phyloP scores from a whole-genome alignment of 2,113 vertebrate genomes.

The Muntiacus reevesi region DNA sequence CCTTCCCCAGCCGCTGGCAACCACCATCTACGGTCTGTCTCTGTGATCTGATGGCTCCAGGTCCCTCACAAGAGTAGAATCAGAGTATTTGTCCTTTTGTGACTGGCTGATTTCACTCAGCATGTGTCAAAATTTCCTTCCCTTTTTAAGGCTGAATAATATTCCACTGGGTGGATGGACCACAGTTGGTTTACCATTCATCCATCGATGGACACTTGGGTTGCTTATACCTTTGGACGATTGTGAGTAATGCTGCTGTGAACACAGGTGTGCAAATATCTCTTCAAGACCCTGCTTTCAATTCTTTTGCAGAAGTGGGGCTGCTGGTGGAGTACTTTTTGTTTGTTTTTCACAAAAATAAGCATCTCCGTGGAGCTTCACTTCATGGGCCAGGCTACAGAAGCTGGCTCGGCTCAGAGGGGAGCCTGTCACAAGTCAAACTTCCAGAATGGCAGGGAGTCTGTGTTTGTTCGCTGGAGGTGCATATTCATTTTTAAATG shows the following conservation, averaged over 20 bases:
- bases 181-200: accelerated
- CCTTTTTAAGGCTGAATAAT: not conserved
- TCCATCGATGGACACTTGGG: accelerated
- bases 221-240: accelerated
- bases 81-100: not conserved
- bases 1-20: too few relatives aligned
- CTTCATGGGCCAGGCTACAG: not conserved
- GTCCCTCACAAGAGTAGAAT: not conserved
- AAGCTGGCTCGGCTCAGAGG: accelerated
- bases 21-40: accelerated
- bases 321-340: accelerated
- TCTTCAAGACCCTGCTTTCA: not conserved
- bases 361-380: accelerated
- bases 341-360: not conserved
- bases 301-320: too few relatives aligned
- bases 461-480: not conserved
- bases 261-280: accelerated
- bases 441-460: not conserved
- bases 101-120: not conserved
- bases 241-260: not conserved
- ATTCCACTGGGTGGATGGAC: accelerated
- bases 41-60: not conserved
- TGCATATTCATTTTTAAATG: not conserved
- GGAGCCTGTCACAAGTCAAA: accelerated
- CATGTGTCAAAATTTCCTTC: not conserved